These are phyloP conservation scores for Rhynchotus rufescens DNA, from an alignment of 2,797 vertebrate species.

Conservation along the genomic window DNA sequence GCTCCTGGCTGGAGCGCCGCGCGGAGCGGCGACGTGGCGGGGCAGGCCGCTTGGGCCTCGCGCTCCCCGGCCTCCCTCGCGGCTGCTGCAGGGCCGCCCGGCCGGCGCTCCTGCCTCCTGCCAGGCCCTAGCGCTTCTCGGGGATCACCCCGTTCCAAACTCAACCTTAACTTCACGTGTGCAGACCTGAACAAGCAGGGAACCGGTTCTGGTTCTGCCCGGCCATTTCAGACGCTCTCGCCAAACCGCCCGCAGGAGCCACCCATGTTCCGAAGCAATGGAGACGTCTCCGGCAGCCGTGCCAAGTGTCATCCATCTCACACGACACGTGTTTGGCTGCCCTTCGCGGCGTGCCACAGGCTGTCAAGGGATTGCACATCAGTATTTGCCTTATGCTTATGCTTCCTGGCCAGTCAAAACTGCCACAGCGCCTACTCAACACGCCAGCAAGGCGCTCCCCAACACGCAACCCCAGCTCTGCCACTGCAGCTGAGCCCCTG, in stretches of 20 bases:
- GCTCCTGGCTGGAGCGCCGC: neutral
- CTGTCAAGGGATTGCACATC: rapidly evolving
- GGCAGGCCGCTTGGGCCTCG: too few relatives aligned
- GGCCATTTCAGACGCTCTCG: neutral
- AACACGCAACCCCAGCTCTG: neutral
- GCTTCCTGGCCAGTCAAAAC: neutral
- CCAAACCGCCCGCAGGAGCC: neutral
- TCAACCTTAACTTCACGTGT: neutral
- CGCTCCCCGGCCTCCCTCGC: too few relatives aligned
- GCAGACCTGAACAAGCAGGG: neutral
- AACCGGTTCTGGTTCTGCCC: neutral
- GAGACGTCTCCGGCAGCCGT: neutral
- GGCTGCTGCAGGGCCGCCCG: too few relatives aligned
- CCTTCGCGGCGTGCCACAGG: neutral
- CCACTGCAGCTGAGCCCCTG: neutral
- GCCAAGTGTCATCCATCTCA: neutral
- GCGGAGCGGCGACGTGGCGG: rapidly evolving
- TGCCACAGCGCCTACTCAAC: neutral
- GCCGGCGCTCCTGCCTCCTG: rapidly evolving
- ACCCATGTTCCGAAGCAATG: neutral
- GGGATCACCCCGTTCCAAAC: neutral
- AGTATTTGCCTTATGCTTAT: neutral
- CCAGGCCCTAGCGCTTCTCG: neutral
- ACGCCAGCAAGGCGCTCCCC: neutral
- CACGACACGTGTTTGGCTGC: neutral